Percentiles rank a stretch among this genome's conserved stretches.
phyloP scores from a whole-genome alignment of 2,888 invertebrate species.

The Alsophila aescularia region DNA sequence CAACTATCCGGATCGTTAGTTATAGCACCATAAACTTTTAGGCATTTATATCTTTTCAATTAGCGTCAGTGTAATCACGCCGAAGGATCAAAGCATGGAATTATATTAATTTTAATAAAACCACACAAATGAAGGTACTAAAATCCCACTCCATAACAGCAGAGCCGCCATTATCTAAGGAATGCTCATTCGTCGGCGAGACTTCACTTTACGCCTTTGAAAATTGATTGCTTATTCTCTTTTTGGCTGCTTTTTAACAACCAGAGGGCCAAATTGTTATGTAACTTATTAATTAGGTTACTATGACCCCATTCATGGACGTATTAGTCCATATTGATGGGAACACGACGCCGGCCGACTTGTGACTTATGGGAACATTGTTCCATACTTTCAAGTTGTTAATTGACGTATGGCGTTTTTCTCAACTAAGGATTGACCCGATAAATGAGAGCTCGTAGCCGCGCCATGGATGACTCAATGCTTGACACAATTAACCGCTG shows the following conservation, averaged over 20 bases:
- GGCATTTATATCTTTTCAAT: conserved; percentile 4
- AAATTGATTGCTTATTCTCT: conserved; percentile 67
- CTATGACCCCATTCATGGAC: conserved; percentile 32
- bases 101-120: conserved; percentile 20
- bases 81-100: not conserved
- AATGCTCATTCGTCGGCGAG: conserved; percentile 62
- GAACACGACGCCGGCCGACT: conserved; percentile 24
- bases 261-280: conserved; percentile 56
- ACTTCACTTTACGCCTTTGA: conserved; percentile 68
- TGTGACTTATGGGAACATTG: conserved; percentile 33
- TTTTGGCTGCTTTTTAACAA: conserved; percentile 63
- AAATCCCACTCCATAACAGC: conserved; percentile 49
- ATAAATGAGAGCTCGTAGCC: conserved; percentile 45
- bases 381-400: conserved; percentile 40
- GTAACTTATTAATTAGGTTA: conserved; percentile 59
- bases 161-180: conserved; percentile 55
- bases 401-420: conserved; percentile 53
- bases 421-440: conserved; percentile 45
- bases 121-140: conserved; percentile 17
- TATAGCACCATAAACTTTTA: conserved; percentile 4
- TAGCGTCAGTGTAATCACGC: conserved; percentile 15
- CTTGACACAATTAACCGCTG: conserved; percentile 50
- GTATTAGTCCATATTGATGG: conserved; percentile 26
- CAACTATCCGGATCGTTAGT: not conserved
- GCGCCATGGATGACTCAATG: conserved; percentile 53